These are phyloP conservation scores for Xiphorhynchus elegans DNA, from an alignment of 2,113 vertebrate genomes.

Conservation along the genomic window DNA sequence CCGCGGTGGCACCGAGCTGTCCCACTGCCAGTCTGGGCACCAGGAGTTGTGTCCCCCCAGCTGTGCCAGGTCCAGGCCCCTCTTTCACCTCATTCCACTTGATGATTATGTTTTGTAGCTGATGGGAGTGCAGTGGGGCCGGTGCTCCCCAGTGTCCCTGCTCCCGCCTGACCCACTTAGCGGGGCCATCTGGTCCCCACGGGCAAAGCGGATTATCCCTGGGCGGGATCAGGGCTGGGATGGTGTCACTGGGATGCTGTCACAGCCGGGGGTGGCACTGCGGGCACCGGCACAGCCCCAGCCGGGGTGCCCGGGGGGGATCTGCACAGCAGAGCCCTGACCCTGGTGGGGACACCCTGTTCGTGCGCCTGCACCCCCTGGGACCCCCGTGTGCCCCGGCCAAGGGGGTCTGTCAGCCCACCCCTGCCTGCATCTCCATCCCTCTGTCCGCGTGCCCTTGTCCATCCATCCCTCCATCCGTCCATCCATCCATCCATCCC, in stretches of 20 bases:
- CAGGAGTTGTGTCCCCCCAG: fast-evolving
- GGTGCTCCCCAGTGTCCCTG: not conserved
- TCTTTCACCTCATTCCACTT: fast-evolving
- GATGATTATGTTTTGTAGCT: fast-evolving
- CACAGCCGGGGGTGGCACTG: fast-evolving
- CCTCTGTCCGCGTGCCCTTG: not conserved
- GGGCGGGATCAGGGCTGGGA: not conserved
- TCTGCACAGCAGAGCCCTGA: not conserved
- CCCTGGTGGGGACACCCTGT: not conserved
- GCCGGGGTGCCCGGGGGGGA: fast-evolving
- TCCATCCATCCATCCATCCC: not conserved
- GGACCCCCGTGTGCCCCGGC: fast-evolving
- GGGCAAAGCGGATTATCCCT: constrained; percentile 15
- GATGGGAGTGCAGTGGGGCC: not conserved
- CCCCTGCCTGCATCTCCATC: not conserved
- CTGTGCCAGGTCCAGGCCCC: fast-evolving
- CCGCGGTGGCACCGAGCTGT: fast-evolving
- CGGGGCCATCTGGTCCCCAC: not conserved
- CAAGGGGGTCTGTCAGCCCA: fast-evolving
- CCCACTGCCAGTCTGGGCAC: fast-evolving
- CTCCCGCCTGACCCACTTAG: constrained; percentile 12
- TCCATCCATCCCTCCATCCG: fast-evolving
- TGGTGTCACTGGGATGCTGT: not conserved
- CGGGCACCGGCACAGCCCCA: not conserved
- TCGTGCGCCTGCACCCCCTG: fast-evolving